These are phyloP conservation scores for Takifugu rubripes DNA, from an alignment of 2,797 vertebrate genomes.

Conservation along the genomic window DNA sequence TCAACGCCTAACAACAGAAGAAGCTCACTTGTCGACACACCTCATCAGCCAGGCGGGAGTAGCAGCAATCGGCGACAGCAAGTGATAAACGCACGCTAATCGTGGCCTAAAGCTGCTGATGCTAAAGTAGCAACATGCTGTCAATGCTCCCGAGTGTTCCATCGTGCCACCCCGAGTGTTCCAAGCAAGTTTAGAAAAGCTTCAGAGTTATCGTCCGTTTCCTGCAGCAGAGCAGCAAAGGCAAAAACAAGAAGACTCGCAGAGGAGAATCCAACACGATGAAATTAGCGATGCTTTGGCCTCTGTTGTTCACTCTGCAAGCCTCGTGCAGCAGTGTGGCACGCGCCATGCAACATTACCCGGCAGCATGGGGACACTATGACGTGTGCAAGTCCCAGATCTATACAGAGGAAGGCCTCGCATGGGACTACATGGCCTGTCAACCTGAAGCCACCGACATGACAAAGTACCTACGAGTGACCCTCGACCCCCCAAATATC, in stretches of 20 bases:
- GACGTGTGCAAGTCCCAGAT: constrained; percentile 97
- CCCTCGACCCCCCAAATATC: constrained; percentile 92
- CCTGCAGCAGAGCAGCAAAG: constrained; percentile 18
- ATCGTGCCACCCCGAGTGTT: constrained; percentile 40
- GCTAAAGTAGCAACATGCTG: constrained; percentile 65
- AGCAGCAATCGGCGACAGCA: constrained; percentile 32
- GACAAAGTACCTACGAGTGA: constrained; percentile 94
- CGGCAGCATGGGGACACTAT: constrained; percentile 95
- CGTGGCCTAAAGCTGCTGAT: constrained; percentile 38
- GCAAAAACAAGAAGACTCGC: constrained; percentile 8
- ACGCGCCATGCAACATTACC: constrained; percentile 88
- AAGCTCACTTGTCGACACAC: constrained; percentile 36
- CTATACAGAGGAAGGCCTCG: constrained; percentile 93
- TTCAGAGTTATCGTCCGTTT: constrained; percentile 1
- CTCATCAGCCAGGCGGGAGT: constrained; percentile 46
- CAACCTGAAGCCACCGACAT: constrained; percentile 96
- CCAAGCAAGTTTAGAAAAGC: constrained; percentile 40
- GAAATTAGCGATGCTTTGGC: constrained; percentile 87
- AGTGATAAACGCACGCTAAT: constrained; percentile 46
- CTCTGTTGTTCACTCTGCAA: constrained; percentile 84
- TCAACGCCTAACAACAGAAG: constrained; percentile 33
- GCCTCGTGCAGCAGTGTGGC: constrained; percentile 85
- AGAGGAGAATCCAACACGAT: constrained; percentile 29
- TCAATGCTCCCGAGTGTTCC: constrained; percentile 71
- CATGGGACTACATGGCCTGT: constrained; percentile 99